These are phyloP conservation scores for Pristis pectinata DNA, from an alignment of 2,797 vertebrate species.

Conservation along the genomic window DNA sequence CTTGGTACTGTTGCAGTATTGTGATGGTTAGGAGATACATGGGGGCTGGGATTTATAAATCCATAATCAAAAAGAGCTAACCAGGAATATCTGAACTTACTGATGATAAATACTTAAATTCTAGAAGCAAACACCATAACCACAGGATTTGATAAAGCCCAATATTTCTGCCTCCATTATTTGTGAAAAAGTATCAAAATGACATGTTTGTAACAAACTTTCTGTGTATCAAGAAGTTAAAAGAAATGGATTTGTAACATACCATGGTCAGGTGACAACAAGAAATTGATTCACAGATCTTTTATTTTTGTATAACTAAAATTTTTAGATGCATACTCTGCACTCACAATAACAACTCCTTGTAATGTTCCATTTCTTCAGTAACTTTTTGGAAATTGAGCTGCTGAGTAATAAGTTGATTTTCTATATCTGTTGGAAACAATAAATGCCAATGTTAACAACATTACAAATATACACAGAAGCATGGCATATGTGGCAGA, in stretches of 20 bases:
- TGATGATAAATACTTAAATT: neutral
- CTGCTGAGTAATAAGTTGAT: slow-evolving; percentile 52
- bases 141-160: neutral
- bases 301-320: neutral
- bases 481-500: neutral
- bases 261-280: neutral
- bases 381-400: slow-evolving; percentile 56
- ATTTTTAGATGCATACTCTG: neutral
- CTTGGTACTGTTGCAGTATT: neutral
- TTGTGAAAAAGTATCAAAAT: neutral
- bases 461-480: neutral
- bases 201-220: neutral
- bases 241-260: neutral
- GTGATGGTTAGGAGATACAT: neutral
- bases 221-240: neutral
- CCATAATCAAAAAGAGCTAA: neutral
- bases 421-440: slow-evolving; percentile 52
- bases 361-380: slow-evolving; percentile 54
- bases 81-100: neutral
- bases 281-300: neutral
- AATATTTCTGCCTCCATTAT: neutral
- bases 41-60: neutral
- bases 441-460: neutral
- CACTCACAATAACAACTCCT: slow-evolving; percentile 59
- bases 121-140: neutral